A percentile compares a stretch with the other conserved stretches of the same genome.
These are phyloP conservation scores for Pangasius krempfi DNA, from an alignment of 2,797 vertebrate genomes.

Conservation along the genomic window DNA sequence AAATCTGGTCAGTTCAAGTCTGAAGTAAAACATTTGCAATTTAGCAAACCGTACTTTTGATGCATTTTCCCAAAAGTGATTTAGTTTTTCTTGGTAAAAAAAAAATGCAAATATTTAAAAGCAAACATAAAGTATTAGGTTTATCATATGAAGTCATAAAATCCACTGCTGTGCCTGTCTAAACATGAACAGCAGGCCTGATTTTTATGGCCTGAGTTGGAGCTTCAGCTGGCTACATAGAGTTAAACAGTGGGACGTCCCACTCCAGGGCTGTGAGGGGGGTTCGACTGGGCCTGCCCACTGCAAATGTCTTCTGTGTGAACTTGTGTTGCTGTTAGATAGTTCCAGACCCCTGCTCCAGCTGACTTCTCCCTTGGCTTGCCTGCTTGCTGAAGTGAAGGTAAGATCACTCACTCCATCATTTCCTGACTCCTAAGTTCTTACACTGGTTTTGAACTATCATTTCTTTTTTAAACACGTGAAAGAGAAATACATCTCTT, in stretches of 20 bases:
- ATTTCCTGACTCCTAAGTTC: not conserved
- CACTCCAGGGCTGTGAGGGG: slow-evolving; percentile 59
- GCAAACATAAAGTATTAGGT: not conserved
- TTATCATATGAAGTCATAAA: not conserved
- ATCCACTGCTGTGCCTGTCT: not conserved
- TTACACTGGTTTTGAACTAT: not conserved
- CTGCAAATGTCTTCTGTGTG: slow-evolving; percentile 73
- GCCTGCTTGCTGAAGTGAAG: slow-evolving; percentile 74
- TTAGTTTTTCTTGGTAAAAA: not conserved
- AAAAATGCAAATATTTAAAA: not conserved
- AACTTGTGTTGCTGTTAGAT: slow-evolving; percentile 79
- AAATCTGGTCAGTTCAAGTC: not conserved
- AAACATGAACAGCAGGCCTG: slow-evolving; percentile 1
- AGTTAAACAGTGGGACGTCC: slow-evolving; percentile 70
- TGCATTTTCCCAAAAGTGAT: not conserved
- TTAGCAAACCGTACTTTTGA: not conserved
- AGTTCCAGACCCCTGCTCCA: slow-evolving; percentile 73
- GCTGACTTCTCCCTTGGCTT: slow-evolving; percentile 76
- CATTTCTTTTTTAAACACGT: not conserved
- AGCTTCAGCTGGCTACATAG: slow-evolving; percentile 54
- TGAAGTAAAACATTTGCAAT: not conserved
- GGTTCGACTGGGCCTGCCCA: slow-evolving; percentile 69
- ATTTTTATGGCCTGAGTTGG: not conserved
- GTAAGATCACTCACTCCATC: slow-evolving; percentile 73
- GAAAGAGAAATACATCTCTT: not conserved